Evolutionary conservation across 1,140 invertebrate species (phyloP), one percentile per base, ranked within the genome.

Genomic region (Asbolus verrucosus): DNA sequence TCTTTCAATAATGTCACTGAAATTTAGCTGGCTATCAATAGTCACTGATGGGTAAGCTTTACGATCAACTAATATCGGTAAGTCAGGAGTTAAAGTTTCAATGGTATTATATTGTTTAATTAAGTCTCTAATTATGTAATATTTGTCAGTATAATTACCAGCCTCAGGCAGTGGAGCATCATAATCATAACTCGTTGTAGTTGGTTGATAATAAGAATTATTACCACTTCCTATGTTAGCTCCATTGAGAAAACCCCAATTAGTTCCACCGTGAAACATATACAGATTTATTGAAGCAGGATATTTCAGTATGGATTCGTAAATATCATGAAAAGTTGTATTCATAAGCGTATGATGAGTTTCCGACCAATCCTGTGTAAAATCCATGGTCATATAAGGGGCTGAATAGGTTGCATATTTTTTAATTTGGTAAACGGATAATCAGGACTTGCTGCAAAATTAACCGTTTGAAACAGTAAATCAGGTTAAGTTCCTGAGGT

Each of bases 221-320:
- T 75, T 69, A 13, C 46, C 46, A 9, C 33, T 38, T 9, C 54
- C 50, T 9, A 74, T 67, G 21, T 54, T 88, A 2, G 86, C 85
- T 18, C 89, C 89, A 70, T 86, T 85, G 78, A 87, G 85, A 75
- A 90, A 91, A 1, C 87, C 89, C 78, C 89, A 91, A 78, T 86
- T 90, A 0, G 89, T 90, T 8, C 90, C 90, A 6, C 89, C 89
- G 74, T 88, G 87, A 73, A 91, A 89, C 89, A 91, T 90, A 80
- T 90, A 90, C 67, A 88, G 83, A 77, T 88, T 90, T 31, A 91
- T 83, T 1, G 86, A 88, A 11, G 84, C 84, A 39, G 84, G 74
- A 54, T 54, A 76, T 6, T 24, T 54, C 14, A 81, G 21, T 41
- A 80, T 76, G 6, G 66, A 36, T 36, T 72, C 50, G 24, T 79